Percentiles rank a stretch among this genome's conserved stretches.
Conservation (phyloP, 2,888 invertebrate genomes). For the Holacanthella duospinosa region DNA sequence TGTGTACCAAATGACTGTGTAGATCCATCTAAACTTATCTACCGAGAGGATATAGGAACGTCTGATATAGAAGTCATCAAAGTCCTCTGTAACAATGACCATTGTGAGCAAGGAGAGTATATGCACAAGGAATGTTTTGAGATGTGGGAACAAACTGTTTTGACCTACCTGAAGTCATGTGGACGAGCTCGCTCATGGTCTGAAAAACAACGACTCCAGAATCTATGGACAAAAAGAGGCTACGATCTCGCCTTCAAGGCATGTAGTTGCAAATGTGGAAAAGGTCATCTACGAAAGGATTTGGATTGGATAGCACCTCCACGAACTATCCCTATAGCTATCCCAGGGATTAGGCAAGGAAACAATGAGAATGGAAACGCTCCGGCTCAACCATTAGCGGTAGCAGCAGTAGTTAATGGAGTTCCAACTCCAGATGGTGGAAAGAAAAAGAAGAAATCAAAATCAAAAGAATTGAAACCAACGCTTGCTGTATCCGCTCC, state of each 20-base stretch:
- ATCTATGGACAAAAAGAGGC: constrained; percentile 95
- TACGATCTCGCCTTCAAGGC: constrained; percentile 92
- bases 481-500: constrained; percentile 51
- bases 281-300: constrained; percentile 88
- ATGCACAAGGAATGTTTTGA: constrained; percentile 96
- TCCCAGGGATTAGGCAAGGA: constrained; percentile 47
- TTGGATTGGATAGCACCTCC: constrained; percentile 76
- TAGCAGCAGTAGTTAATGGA: background rate
- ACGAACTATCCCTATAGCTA: constrained; percentile 45
- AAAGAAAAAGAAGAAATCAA: constrained; percentile 58
- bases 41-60: constrained; percentile 52
- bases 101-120: constrained; percentile 73
- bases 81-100: constrained; percentile 89
- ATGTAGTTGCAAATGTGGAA: constrained; percentile 84
- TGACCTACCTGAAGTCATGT: constrained; percentile 79
- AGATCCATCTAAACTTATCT: constrained; percentile 46
- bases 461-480: constrained; percentile 55
- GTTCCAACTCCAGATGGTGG: constrained; percentile 13
- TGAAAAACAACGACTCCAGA: constrained; percentile 84
- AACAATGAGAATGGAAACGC: constrained; percentile 44
- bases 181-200: constrained; percentile 89
- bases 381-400: background rate
- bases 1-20: constrained; percentile 43
- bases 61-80: constrained; percentile 61
- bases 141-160: constrained; percentile 79